These are phyloP conservation scores for Stichodactyla mertensii DNA, from an alignment of 64 coral and sea anemone species.

Conservation along the genomic window DNA sequence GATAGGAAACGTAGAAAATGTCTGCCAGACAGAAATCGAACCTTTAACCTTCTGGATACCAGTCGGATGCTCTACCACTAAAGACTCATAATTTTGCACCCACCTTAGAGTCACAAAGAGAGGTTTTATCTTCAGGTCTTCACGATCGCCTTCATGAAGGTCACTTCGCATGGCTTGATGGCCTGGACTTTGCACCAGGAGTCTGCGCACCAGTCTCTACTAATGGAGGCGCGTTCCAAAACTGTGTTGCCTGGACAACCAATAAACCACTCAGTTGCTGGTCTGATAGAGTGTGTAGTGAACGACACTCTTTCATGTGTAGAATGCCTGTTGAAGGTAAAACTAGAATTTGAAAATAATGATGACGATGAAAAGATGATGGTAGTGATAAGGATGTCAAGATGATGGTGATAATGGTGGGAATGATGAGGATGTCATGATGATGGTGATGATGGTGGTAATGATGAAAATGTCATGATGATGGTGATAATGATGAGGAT, in stretches of 20 bases:
- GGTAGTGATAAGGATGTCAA: no score
- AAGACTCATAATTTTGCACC: no score
- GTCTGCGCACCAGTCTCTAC: slow-evolving; percentile 72
- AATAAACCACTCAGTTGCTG: slow-evolving; percentile 74
- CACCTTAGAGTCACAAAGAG: no score
- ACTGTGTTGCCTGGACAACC: slow-evolving; percentile 84
- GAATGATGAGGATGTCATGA: neutral
- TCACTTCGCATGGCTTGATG: slow-evolving; percentile 71
- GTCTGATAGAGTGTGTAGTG: slow-evolving; percentile 69
- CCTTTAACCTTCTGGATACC: no score
- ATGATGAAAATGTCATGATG: no score
- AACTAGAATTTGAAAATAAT: neutral
- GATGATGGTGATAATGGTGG: neutral
- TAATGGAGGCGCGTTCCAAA: slow-evolving; percentile 57
- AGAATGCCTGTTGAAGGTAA: slow-evolving; percentile 87
- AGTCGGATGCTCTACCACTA: no score
- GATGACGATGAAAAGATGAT: no score
- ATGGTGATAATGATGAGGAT: no score
- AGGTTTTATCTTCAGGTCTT: slow-evolving; percentile 32
- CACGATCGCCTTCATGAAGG: slow-evolving; percentile 66
- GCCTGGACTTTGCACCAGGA: slow-evolving; percentile 40
- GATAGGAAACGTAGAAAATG: no score
- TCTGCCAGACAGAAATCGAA: no score
- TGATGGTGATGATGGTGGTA: no score
- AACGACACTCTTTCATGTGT: slow-evolving; percentile 67